These are phyloP conservation scores for Cryptotermes secundus DNA, from an alignment of 1,140 invertebrate species.

Conservation along the genomic window DNA sequence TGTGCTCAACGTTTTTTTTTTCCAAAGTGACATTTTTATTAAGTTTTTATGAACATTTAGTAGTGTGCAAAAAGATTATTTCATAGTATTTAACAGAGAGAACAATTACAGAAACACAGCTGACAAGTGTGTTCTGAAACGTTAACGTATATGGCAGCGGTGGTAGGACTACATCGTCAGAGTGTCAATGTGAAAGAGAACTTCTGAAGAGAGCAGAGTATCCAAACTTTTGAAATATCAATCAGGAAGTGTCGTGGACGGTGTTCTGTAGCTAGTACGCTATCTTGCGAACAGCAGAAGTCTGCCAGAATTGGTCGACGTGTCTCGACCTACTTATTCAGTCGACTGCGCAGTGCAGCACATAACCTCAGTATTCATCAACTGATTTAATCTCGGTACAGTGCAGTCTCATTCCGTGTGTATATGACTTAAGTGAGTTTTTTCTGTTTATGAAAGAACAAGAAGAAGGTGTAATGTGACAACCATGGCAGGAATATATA, in stretches of 20 bases:
- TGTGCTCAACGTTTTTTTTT: neutral
- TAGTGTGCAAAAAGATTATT: too few species aligned
- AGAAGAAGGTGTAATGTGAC: neutral
- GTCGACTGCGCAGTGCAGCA: neutral
- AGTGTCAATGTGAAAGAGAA: neutral
- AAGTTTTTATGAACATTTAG: too few species aligned
- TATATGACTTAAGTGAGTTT: too few species aligned
- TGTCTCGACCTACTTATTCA: neutral
- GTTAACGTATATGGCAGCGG: too few species aligned
- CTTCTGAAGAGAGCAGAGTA: neutral
- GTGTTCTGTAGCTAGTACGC: neutral
- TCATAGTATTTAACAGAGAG: too few species aligned
- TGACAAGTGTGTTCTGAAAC: too few species aligned
- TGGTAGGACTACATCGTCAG: too few species aligned
- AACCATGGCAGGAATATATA: neutral
- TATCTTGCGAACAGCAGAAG: too few species aligned
- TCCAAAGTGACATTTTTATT: neutral
- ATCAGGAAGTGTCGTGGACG: neutral
- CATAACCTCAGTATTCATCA: neutral
- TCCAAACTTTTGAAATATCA: neutral
- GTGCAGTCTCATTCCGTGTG: neutral
- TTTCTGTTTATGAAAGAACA: too few species aligned
- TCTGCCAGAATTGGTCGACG: conserved; percentile 28
- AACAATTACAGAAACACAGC: too few species aligned
- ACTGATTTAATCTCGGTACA: neutral